Evolutionary conservation across 2,113 vertebrate species (phyloP).

Genomic region (Calidris pygmaea): DNA sequence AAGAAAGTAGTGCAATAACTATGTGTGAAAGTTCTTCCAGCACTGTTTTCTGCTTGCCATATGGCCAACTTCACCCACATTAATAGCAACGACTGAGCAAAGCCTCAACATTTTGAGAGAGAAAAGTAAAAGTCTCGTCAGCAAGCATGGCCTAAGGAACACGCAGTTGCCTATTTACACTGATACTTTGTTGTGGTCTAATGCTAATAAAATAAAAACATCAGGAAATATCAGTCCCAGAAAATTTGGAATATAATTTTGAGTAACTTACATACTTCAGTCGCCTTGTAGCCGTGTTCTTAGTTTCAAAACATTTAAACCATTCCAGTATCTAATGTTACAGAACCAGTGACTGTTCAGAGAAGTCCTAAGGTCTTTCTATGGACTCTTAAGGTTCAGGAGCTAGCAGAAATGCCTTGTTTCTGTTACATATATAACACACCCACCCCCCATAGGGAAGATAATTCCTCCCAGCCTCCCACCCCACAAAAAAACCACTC

Average conservation of each 20-base stretch:
- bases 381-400: background rate
- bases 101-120: background rate
- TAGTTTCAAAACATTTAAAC: background rate
- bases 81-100: conserved; percentile 41
- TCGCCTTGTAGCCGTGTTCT: background rate
- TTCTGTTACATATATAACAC: background rate
- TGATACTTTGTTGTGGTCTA: background rate
- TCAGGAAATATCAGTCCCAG: background rate
- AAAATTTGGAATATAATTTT: background rate
- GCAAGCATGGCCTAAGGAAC: background rate
- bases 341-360: background rate
- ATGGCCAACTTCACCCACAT: conserved; percentile 66
- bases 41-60: conserved; percentile 71
- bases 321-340: background rate
- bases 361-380: background rate
- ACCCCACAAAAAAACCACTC: background rate
- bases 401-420: background rate
- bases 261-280: background rate
- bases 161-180: background rate
- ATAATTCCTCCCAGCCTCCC: background rate
- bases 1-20: conserved; percentile 56
- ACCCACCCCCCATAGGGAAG: background rate
- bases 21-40: conserved; percentile 73
- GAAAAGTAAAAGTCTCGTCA: background rate
- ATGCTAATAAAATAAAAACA: background rate